Evolutionary conservation across 2,113 vertebrate species (phyloP), one percentile per base, ranked within the genome.

Genomic region (Noturus placidus): DNA sequence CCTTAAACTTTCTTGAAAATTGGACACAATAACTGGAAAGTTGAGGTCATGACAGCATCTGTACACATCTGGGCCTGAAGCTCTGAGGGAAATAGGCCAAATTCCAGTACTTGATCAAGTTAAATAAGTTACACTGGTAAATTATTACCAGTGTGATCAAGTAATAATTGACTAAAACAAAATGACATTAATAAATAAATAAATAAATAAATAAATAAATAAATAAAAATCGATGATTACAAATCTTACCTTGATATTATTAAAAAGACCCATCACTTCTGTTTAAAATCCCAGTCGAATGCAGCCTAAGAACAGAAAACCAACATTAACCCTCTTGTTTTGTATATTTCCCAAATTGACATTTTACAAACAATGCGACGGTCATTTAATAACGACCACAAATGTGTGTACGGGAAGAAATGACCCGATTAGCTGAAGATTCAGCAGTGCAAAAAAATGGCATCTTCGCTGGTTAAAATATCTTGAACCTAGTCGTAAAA

Each of bases 221-320:
- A n/a, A n/a, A n/a, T n/a, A n/a, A n/a, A 42, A 59, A 74, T 54
- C 9, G 0, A 42, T 83, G 11, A 38, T 25, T 80, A 13, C 2
- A 25, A 38, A 38, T 77, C 88, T 14, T 90, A 95, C 95, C 94
- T 95, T 95, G 84, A 95, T 91, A 89, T 79, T 95, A 89, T 89
- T 72, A 87, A 95, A 94, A 7, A 67, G 90, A 52, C 90, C 85
- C 65, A 63, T 69, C 46, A 27, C 38, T 74, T 50, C 1, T 56
- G 52, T 27, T 69, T 33, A 13, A 67, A 65, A 52, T 56, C 42
- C 54, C 88, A 91, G 86, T 70, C 13, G n/a, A 42, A 46, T 22
- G 63, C 15, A 54, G 69, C 82, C 87, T 88, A 67, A 33, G 20
- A 27, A 83, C 67, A 84, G n/a, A 50, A n/a, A 76, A 59, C 27